Evolutionary conservation across 2,113 vertebrate genomes (phyloP), one percentile per base, ranked within the genome.

Genomic region (Piaya cayana): DNA sequence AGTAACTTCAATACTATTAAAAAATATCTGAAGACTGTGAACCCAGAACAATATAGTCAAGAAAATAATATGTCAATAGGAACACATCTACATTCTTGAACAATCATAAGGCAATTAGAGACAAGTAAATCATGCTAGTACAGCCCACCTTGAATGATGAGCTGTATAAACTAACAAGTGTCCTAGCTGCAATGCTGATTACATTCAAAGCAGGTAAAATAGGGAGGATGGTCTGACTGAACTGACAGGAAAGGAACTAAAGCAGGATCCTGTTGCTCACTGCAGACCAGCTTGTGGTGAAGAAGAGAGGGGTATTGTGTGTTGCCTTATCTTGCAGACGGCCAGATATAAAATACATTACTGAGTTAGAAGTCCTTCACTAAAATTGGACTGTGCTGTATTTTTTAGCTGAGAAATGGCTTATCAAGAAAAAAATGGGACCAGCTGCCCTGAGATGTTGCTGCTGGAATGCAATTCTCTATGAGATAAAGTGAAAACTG

Each of bases 391-490:
- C 49, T 34, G 27, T 49, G 36, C 49, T 69, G 2, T 60, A 3
- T 84, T 59, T 64, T 53, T 16, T 74, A 55, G 23, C 50, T 87
- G 78, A 75, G 36, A 89, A 92, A 47, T 32, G 62, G 17, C 42
- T 60, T 39, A 19, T 43, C 7, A 23, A 69, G 21, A 8, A 37
- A 75, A 75, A 83, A 81, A 75, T 29, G 68, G 56, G 20, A 63
- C 25, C 29, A 15, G 26, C 43, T 76, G 30, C 70, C 70, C 32
- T 53, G 60, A 87, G 74, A 29, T 84, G 60, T 52, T 86, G 75
- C 36, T 90, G 53, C 42, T 88, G 65, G 78, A 72, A 56, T 76
- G 42, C 75, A 90, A 82, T 86, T 69, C 58, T 55, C 79, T n/a
- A 8, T 64, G 69, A 87, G 58, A 92, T 64, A 9, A 95, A 88